Evolutionary conservation across 2,797 vertebrate species (phyloP).

Genomic region (Mus caroli): DNA sequence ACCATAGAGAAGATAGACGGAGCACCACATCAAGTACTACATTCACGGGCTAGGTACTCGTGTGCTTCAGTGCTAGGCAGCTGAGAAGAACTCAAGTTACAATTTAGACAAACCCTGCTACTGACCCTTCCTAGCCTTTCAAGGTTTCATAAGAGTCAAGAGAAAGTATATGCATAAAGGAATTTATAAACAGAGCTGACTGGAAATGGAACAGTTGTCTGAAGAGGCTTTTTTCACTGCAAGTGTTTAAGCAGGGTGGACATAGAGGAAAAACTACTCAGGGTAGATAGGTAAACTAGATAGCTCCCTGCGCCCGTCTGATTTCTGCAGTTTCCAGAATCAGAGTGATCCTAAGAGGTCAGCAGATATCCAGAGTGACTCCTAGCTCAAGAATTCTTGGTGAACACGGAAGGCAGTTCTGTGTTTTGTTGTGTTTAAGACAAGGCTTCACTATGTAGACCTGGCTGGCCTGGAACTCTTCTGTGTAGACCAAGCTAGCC

Average conservation of each 20-base stretch:
- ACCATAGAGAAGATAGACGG: background rate
- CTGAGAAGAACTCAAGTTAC: conserved; percentile 7
- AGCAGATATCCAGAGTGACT: background rate
- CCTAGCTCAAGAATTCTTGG: background rate
- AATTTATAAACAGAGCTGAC: conserved; percentile 38
- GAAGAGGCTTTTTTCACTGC: background rate
- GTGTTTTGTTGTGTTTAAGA: background rate
- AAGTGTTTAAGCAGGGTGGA: conserved; percentile 14
- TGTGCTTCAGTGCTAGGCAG: background rate
- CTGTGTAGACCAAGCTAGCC: background rate
- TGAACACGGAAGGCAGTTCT: background rate
- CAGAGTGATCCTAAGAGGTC: conserved; percentile 13
- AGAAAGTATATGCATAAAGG: conserved; percentile 40
- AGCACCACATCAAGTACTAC: background rate
- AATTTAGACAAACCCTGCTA: background rate
- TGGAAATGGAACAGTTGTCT: background rate
- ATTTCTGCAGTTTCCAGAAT: background rate
- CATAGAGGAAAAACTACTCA: background rate
- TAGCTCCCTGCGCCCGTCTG: background rate
- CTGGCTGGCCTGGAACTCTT: background rate
- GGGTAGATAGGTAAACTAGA: background rate
- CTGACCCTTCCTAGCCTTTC: background rate
- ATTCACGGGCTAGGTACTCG: background rate
- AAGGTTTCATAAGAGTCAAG: background rate
- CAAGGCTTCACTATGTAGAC: background rate